Conservation (phyloP, 2,888 invertebrate genomes). For the Zygaena filipendulae region DNA sequence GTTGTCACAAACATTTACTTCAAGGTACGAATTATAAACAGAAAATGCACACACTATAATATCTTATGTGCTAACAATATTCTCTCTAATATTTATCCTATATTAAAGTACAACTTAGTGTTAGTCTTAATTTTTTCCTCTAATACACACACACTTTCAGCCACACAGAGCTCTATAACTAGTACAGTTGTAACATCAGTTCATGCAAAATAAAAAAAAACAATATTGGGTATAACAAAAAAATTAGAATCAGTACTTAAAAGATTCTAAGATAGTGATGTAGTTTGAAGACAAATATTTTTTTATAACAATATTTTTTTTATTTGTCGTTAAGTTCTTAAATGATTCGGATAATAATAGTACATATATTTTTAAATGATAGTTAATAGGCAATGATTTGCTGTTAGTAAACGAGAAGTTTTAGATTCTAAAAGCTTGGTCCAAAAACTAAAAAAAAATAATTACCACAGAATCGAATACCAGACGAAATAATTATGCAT, state of each 20-base stretch:
- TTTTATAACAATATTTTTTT: no score
- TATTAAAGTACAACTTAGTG: conserved; percentile 50
- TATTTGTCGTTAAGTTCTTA: no score
- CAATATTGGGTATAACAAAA: conserved; percentile 23
- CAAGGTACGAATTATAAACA: conserved; percentile 46
- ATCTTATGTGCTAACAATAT: conserved; percentile 59
- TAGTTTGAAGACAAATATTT: no score
- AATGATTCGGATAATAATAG: no score
- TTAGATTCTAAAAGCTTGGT: no score
- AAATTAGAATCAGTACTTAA: conserved; percentile 23
- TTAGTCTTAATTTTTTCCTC: conserved; percentile 50
- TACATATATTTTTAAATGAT: no score
- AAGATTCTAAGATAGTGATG: conserved; percentile 24
- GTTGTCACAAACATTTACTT: conserved; percentile 47
- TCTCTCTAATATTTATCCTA: conserved; percentile 54
- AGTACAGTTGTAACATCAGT: conserved; percentile 31
- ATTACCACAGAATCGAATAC: no score
- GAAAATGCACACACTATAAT: conserved; percentile 66
- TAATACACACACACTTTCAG: conserved; percentile 44
- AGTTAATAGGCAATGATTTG: no score
- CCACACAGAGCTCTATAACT: conserved; percentile 28
- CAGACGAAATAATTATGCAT: no score
- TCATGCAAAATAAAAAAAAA: conserved; percentile 40
- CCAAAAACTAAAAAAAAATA: no score
- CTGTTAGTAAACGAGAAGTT: no score